Evolutionary conservation across 2,797 vertebrate species (phyloP), one percentile per base, ranked within the genome.

Genomic region (Cynodonichthys magdalenae): DNA sequence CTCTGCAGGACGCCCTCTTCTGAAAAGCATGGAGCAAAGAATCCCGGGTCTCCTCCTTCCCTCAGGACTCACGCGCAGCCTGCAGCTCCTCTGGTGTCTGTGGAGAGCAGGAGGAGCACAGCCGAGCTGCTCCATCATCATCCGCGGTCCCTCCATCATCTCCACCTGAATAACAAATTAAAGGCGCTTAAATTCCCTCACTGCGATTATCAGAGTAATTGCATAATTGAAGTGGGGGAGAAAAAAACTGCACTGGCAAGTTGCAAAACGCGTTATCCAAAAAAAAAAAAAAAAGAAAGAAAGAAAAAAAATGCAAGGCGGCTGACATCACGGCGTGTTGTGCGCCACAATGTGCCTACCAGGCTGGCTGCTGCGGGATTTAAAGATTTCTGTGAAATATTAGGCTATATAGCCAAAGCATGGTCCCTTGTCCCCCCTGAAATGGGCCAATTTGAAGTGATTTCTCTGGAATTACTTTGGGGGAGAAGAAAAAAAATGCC

Each of bases 391-490:
- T 91, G 88, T 89, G 86, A 81, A 90, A 91, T 90, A 93, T 90
- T 91, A 86, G 85, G 76, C 87, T 87, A 78, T 87, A 90, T 89
- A 85, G 71, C 18, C 20, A 34, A 87, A 91, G 90, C 87, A 84
- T 81, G 86, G 79, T 80, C 74, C 84, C 80, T 27, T 88, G 84
- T 87, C 82, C 80, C 84, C 79, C 61, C 59, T 81, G 77, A 92
- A 94, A 94, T 92, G 75, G 91, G 86, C 86, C 91, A 93, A 93
- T 94, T 94, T 92, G 85, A 90, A 90, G 90, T 87, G 87, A 93
- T 94, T 92, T 91, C 89, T 92, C 87, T 85, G 87, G 92, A 92
- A 93, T 94, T 91, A 92, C 90, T 90, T 92, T 85, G 58, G 89
- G n/a, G 34, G 7, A 9, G 34, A 2, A 9, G 9, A 9, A 9